Conservation (phyloP, 1,140 invertebrate species). For the Aphelenchoides fujianensis region DNA sequence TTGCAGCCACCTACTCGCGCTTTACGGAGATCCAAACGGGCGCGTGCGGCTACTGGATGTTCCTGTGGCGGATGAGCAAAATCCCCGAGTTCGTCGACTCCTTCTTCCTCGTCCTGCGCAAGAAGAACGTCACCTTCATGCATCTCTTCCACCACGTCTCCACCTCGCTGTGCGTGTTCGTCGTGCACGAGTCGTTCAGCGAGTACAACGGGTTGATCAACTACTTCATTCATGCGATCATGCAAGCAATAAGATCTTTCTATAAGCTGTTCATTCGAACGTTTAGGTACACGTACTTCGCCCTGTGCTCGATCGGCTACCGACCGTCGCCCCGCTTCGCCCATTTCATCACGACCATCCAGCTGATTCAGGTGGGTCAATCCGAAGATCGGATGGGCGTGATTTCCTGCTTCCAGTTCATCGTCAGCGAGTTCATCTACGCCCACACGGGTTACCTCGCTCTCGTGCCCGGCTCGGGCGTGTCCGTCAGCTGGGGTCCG, state of each 20-base stretch:
- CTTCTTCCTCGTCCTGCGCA: conserved; percentile 18
- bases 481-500: not conserved
- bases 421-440: not conserved
- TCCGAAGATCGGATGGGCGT: too few relatives aligned
- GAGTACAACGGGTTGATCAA: not conserved
- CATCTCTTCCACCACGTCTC: conserved; percentile 17
- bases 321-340: not conserved
- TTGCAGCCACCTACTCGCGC: not conserved
- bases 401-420: not conserved
- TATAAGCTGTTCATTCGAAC: too few relatives aligned
- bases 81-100: conserved; percentile 18
- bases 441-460: not conserved
- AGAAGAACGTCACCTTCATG: conserved; percentile 9
- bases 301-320: not conserved
- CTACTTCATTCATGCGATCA: not conserved
- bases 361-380: not conserved
- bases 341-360: not conserved
- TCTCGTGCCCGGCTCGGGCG: not conserved
- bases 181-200: not conserved
- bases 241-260: not conserved
- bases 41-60: not conserved
- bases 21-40: not conserved
- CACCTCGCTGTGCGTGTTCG: not conserved
- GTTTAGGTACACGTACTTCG: not conserved
- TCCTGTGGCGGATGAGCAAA: conserved; percentile 4